A percentile compares a stretch with the other conserved stretches of the same genome.
Evolutionary conservation across 2,113 vertebrate species (phyloP).

Genomic region (Clarias gariepinus): DNA sequence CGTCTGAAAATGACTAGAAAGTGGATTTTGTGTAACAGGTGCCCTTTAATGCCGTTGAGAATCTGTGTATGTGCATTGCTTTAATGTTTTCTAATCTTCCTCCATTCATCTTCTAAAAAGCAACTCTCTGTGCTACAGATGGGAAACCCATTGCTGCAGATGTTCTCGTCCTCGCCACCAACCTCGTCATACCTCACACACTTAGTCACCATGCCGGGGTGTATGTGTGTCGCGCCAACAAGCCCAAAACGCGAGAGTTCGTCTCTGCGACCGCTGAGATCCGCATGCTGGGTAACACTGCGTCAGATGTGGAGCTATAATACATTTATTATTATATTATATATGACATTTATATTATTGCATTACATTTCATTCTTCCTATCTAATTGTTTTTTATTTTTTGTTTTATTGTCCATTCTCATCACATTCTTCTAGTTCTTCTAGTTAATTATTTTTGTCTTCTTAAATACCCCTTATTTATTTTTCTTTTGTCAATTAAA

Average conservation of each 20-base stretch:
- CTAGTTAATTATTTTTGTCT: neutral
- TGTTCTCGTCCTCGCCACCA: constrained; percentile 88
- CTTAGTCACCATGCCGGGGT: constrained; percentile 86
- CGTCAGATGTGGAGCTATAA: neutral
- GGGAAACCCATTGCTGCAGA: constrained; percentile 91
- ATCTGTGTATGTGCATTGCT: neutral
- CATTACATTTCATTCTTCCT: neutral
- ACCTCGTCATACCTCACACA: constrained; percentile 86
- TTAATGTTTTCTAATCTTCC: neutral
- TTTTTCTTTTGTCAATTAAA: neutral
- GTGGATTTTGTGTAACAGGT: no score
- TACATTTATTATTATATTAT: neutral
- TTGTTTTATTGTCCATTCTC: neutral
- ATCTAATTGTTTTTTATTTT: neutral
- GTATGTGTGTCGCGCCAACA: constrained; percentile 94
- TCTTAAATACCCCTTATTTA: neutral
- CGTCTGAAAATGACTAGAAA: no score
- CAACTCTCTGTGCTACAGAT: constrained; percentile 72
- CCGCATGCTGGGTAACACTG: constrained; percentile 82
- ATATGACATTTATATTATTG: neutral
- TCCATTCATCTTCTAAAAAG: constrained; percentile 23
- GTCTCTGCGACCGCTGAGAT: constrained; percentile 86
- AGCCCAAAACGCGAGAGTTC: constrained; percentile 89
- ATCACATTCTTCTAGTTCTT: neutral
- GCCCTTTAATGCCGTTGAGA: neutral